Conservation (phyloP, 30 jellyfish, hydroid and myxozoan species). For the Catostylus mosaicus region DNA sequence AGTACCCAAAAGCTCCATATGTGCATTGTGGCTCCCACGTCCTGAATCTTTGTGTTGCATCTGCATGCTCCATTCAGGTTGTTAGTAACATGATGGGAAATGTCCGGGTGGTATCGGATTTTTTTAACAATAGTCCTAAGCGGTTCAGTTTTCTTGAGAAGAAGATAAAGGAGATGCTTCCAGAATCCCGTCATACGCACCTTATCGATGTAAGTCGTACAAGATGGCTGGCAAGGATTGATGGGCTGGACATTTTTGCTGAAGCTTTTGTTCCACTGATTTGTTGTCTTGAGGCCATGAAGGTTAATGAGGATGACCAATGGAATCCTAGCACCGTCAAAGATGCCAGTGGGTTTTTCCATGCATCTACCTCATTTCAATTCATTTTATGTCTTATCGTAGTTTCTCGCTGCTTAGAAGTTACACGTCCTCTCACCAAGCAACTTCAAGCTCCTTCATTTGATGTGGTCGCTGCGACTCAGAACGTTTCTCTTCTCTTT, state of each 20-base stretch:
- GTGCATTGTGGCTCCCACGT: slow-evolving; percentile 48
- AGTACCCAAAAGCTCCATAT: slow-evolving; percentile 58
- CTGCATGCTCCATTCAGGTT: slow-evolving; percentile 38
- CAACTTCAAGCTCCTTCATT: slow-evolving; percentile 34
- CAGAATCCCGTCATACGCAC: background rate
- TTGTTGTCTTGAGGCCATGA: slow-evolving; percentile 49
- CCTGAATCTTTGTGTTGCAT: slow-evolving; percentile 53
- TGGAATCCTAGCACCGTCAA: too few species aligned
- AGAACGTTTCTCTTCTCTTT: slow-evolving; percentile 29
- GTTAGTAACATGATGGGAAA: slow-evolving; percentile 73
- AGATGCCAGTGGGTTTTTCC: slow-evolving; percentile 49
- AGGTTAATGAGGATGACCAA: slow-evolving; percentile 10
- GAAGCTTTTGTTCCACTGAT: slow-evolving; percentile 23
- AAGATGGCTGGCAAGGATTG: slow-evolving; percentile 16
- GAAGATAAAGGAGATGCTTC: background rate
- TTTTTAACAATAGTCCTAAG: too few species aligned
- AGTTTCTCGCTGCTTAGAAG: slow-evolving; percentile 23
- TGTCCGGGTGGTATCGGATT: slow-evolving; percentile 18
- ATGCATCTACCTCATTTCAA: slow-evolving; percentile 23
- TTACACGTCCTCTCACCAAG: slow-evolving; percentile 55
- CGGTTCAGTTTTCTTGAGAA: background rate
- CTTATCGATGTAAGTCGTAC: slow-evolving; percentile 12
- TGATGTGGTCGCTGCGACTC: too few species aligned
- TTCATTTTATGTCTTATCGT: slow-evolving; percentile 33
- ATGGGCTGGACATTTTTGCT: slow-evolving; percentile 60